Evolutionary conservation across 2,888 invertebrate species (phyloP).

Genomic region (Colostygia pectinataria): DNA sequence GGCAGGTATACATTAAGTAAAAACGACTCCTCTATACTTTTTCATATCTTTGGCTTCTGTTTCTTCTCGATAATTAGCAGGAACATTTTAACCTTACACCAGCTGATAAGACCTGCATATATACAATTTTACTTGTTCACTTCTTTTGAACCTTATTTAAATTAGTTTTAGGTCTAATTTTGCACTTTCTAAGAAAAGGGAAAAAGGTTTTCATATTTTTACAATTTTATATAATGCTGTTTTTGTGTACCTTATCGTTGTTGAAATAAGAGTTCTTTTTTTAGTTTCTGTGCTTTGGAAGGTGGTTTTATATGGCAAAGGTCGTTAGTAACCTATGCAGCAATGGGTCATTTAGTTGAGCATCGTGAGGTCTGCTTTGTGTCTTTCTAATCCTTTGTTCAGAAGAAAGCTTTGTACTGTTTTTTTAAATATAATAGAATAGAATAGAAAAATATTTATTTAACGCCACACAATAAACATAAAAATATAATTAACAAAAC

Average conservation of each 20-base stretch:
- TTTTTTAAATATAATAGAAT: neutral
- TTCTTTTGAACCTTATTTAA: constrained; percentile 35
- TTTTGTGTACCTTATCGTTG: neutral
- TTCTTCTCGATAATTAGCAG: constrained; percentile 61
- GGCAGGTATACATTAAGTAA: no score
- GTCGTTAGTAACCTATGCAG: constrained; percentile 44
- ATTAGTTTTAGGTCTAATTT: constrained; percentile 32
- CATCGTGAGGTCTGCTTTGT: constrained; percentile 39
- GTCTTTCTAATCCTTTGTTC: constrained; percentile 23
- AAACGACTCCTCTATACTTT: neutral
- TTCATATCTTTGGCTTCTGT: constrained; percentile 34
- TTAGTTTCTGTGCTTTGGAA: neutral
- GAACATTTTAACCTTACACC: constrained; percentile 53
- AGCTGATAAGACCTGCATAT: constrained; percentile 52
- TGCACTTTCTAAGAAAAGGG: neutral
- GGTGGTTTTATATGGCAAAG: constrained; percentile 23
- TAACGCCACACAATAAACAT: no score
- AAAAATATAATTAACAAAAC: no score
- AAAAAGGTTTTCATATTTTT: constrained; percentile 1
- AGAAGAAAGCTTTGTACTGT: constrained; percentile 1
- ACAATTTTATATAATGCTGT: neutral
- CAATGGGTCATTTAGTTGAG: constrained; percentile 36
- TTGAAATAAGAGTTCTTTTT: constrained; percentile 1
- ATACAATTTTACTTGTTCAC: constrained; percentile 30
- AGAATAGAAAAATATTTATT: no score